These are phyloP conservation scores for Sinohyriopsis cumingii DNA, from an alignment of 2,888 invertebrate species.

Conservation along the genomic window DNA sequence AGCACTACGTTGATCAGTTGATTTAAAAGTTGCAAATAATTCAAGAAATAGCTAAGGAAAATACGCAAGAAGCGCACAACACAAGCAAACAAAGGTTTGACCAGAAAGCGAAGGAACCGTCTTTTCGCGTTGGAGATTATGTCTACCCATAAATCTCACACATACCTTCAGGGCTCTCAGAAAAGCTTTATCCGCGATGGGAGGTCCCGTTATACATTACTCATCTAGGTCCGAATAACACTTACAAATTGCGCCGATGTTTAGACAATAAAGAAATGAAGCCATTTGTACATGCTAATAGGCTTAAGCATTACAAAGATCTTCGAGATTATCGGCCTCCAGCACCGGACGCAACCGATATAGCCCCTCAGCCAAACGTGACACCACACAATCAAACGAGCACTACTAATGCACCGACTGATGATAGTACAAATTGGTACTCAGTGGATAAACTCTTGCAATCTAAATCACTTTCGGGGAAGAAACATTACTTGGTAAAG, in stretches of 20 bases:
- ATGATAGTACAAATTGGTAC: too few species aligned
- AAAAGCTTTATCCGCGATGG: constrained; percentile 20
- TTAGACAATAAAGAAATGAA: constrained; percentile 3
- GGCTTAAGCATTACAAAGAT: constrained; percentile 19
- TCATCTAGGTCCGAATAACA: constrained; percentile 16
- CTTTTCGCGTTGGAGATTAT: constrained; percentile 14
- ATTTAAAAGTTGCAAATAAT: constrained; percentile 4
- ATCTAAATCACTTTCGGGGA: too few species aligned
- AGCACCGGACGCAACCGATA: not conserved
- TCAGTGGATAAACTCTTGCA: too few species aligned
- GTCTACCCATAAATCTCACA: constrained; percentile 4
- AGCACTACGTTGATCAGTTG: constrained; percentile 13
- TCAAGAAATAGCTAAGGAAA: constrained; percentile 11
- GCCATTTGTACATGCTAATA: constrained; percentile 14
- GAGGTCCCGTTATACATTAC: constrained; percentile 20
- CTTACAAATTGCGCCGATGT: constrained; percentile 18
- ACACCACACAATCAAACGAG: not conserved
- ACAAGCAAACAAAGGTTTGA: constrained; percentile 16
- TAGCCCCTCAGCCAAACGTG: too few species aligned
- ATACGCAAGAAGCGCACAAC: constrained; percentile 6
- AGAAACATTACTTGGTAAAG: too few species aligned
- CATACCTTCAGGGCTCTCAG: constrained; percentile 3
- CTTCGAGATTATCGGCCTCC: not conserved
- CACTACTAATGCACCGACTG: too few species aligned
- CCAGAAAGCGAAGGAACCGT: constrained; percentile 14